phyloP scores from a whole-genome alignment of 2,888 invertebrate species.

The Chymomyza fuscimana region DNA sequence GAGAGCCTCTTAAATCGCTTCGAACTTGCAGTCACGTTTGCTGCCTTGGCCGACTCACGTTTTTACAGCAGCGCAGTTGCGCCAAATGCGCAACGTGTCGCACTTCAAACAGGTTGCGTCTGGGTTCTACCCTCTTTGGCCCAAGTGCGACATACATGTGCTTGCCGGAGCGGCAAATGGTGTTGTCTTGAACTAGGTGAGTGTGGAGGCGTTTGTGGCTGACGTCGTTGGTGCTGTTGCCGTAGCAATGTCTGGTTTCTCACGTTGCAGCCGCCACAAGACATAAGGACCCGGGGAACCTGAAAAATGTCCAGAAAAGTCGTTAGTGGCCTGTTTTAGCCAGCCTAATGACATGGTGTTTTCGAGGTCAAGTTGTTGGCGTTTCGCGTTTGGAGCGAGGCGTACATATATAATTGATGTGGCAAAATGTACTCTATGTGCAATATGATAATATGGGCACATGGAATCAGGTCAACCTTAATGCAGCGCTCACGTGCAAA shows the following conservation, averaged over 20 bases:
- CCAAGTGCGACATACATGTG: background rate
- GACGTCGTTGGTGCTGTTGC: conserved; percentile 31
- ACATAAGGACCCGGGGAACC: background rate
- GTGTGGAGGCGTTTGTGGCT: background rate
- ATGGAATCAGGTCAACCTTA: conserved; percentile 9
- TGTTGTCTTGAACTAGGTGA: conserved; percentile 2
- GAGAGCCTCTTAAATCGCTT: conserved; percentile 36
- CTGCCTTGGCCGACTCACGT: conserved; percentile 50
- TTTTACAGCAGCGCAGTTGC: conserved; percentile 51
- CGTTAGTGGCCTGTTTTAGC: background rate
- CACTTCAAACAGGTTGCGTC: conserved; percentile 52
- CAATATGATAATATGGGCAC: background rate
- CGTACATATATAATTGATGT: background rate
- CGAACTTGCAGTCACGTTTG: conserved; percentile 66
- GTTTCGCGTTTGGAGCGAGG: background rate
- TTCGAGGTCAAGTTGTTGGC: conserved; percentile 33
- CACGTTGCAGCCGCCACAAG: conserved; percentile 52
- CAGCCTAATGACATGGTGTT: conserved; percentile 1
- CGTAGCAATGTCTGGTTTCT: conserved; percentile 53
- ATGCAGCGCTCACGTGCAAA: background rate
- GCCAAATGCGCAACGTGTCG: conserved; percentile 37
- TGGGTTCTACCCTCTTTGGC: background rate
- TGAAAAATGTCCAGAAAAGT: conserved; percentile 17
- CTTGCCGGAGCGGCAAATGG: background rate
- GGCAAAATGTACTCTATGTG: background rate